phyloP scores from a whole-genome alignment of 2,113 vertebrate genomes.

The human (Homo sapiens) region GRCh38 chr18:71285001-71285500 shows the following conservation, averaged over 20 bases:
- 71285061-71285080: not conserved
- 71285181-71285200: not conserved
- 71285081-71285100: not conserved
- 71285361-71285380: rapidly evolving
- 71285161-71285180: not conserved
- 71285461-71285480: not conserved
- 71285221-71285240: not conserved
- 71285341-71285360: not conserved
- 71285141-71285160: not conserved
- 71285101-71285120: not conserved
- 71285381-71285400: rapidly evolving
- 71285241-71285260: not conserved
- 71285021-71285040: too few species aligned
- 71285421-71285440: not conserved
- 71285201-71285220: not conserved
- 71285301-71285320: not conserved
- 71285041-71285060: too few species aligned
- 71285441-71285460: not conserved
- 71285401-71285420: not conserved
- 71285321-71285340: not conserved
- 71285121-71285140: not conserved
- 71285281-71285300: not conserved
- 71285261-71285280: not conserved
- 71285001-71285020: too few species aligned
- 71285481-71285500: not conserved